Base-by-base conservation (phyloP, 2,888 invertebrate species). In the Atrina japonica region DNA sequence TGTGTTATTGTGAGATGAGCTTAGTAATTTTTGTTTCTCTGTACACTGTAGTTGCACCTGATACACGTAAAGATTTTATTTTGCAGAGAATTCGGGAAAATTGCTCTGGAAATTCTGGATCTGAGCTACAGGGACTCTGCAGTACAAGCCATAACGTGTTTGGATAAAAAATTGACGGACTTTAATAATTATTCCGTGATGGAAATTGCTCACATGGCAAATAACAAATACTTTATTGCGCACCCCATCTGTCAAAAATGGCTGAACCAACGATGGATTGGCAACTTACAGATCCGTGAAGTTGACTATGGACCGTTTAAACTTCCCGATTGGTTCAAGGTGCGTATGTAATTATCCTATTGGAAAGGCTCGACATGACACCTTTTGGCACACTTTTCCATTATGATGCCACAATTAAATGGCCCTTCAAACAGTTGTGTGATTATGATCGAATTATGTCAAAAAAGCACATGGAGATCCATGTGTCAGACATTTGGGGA, bases 211-310 rank as follows among this genome's bases (percentile, higher is more conserved):
- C 88, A 89, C 30, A 83, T 88, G 52, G 88, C 90, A 6, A 85
- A 88, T 49, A 90, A 90, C 77, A 86, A 88, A 27, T 85, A 86
- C 47, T 91, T 92, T 77, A 86, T 92, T 29, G 90, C 92, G 1
- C 92, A 92, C 78, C 91, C 91, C 5, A 91, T 91, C 72, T 92
- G 91, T 80, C 92, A 92, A 83, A 88, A 90, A 75, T 92, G 91
- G 91, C 86, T 92, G n/a, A 89, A 89, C 6, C 88, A 90, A 50
- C 85, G 90, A 53, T 90, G 91, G 73, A 88, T 84, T 64, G 91
- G 91, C 0, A 82, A 86, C 35, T 83, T 91, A 45, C 83, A 87
- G 30, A 83, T 91, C 3, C 81, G 88, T 47, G 90, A 90, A 30
- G 78, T 89, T 23, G 85, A 86, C 50, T 88, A 86, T 84, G 87